These are phyloP conservation scores for Meiosimyza decipiens DNA, from an alignment of 2,888 invertebrate species.

Conservation along the genomic window DNA sequence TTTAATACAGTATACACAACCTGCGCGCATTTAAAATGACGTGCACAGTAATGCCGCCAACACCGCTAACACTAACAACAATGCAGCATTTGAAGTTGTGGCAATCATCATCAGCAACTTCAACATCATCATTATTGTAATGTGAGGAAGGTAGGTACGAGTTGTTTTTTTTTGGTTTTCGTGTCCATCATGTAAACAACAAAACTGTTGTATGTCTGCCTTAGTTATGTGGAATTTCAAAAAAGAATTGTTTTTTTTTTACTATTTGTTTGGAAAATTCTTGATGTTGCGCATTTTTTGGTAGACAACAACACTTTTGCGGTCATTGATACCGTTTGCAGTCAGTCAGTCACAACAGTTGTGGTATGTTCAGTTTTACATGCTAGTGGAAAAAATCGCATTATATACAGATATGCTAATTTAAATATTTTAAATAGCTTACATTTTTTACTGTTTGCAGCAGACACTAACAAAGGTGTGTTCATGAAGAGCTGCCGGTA, in stretches of 20 bases:
- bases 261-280: too few relatives aligned
- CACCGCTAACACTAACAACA: not conserved
- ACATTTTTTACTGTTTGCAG: not conserved
- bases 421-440: not conserved
- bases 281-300: too few relatives aligned
- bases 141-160: not conserved
- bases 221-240: slow-evolving; percentile 16
- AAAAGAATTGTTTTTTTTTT: not conserved
- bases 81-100: too few relatives aligned
- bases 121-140: not conserved
- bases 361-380: too few relatives aligned
- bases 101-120: too few relatives aligned
- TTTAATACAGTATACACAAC: slow-evolving; percentile 1
- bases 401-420: too few relatives aligned
- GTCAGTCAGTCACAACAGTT: not conserved
- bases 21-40: slow-evolving; percentile 17
- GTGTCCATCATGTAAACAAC: slow-evolving; percentile 3
- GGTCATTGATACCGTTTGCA: slow-evolving; percentile 7
- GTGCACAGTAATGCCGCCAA: not conserved
- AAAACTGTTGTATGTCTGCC: not conserved
- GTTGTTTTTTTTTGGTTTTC: not conserved
- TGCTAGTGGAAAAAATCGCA: too few relatives aligned
- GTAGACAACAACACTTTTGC: not conserved
- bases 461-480: too few relatives aligned
- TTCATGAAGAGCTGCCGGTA: too few relatives aligned